These are phyloP conservation scores for Parasteatoda lunata DNA, from an alignment of 2,888 invertebrate species.

Conservation along the genomic window DNA sequence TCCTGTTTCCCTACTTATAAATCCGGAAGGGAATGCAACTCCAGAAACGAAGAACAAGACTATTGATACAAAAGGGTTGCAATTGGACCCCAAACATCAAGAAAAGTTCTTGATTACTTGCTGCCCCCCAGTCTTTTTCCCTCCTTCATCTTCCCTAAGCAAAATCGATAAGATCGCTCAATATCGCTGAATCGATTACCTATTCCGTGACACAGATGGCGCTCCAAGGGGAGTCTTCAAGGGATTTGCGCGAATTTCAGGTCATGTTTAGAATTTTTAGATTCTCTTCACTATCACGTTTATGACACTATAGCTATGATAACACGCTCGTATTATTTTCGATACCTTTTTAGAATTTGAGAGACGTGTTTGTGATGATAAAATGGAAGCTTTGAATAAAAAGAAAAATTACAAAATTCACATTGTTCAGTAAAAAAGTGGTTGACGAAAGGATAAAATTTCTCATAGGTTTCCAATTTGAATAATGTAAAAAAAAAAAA, in stretches of 20 bases:
- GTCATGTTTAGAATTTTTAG: not conserved
- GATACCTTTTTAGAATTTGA: too few species aligned
- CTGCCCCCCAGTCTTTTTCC: not conserved
- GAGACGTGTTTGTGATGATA: too few species aligned
- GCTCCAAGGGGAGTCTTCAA: conserved; percentile 8
- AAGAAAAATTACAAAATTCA: too few species aligned
- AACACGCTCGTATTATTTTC: too few species aligned
- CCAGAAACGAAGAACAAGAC: not conserved
- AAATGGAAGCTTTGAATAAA: too few species aligned
- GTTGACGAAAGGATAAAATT: too few species aligned
- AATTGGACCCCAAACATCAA: not conserved
- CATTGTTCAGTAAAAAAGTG: too few species aligned
- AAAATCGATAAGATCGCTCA: conserved; percentile 31
- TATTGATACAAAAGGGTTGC: conserved; percentile 1
- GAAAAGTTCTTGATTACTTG: conserved; percentile 1
- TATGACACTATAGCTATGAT: not conserved
- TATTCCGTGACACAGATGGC: conserved; percentile 34
- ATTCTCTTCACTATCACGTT: not conserved
- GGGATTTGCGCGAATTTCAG: not conserved
- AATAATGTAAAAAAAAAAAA: too few species aligned
- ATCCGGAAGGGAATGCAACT: too few species aligned
- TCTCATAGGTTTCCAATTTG: too few species aligned
- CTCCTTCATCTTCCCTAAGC: not conserved
- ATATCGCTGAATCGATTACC: conserved; percentile 48
- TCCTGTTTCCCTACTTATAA: too few species aligned